Evolutionary conservation across 2,797 vertebrate species (phyloP).

Genomic region (Tokudaia tokunoshimensis): DNA sequence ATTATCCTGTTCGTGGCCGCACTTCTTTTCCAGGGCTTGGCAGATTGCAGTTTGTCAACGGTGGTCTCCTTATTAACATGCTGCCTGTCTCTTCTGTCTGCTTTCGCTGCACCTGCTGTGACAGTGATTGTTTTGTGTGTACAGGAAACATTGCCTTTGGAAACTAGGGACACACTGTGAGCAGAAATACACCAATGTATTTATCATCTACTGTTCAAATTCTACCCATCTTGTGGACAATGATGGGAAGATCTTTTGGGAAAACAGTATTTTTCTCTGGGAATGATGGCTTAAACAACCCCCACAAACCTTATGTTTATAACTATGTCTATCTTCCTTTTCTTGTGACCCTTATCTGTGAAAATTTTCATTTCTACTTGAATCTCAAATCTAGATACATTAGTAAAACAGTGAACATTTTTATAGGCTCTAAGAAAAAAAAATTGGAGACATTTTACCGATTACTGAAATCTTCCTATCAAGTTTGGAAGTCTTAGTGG

Average conservation of each 20-base stretch:
- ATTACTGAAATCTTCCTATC: constrained; percentile 46
- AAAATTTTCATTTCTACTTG: constrained; percentile 55
- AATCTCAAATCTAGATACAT: constrained; percentile 28
- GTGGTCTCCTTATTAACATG: constrained; percentile 40
- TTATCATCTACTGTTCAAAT: constrained; percentile 42
- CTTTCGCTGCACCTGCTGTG: constrained; percentile 47
- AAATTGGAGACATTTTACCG: neutral
- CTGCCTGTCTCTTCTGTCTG: neutral
- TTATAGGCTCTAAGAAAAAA: neutral
- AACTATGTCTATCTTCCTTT: neutral
- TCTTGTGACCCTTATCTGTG: neutral
- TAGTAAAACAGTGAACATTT: neutral
- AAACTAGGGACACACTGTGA: constrained; percentile 43
- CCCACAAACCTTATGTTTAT: neutral
- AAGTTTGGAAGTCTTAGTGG: constrained; percentile 29
- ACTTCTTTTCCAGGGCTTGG: constrained; percentile 37
- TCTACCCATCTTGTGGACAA: constrained; percentile 47
- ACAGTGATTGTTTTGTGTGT: constrained; percentile 58
- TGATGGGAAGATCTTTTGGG: constrained; percentile 36
- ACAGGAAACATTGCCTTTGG: constrained; percentile 22
- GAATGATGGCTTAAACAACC: neutral
- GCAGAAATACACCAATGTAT: constrained; percentile 51
- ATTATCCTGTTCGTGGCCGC: constrained; percentile 27
- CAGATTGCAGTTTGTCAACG: constrained; percentile 18
- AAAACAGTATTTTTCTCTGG: constrained; percentile 53